Conservation (phyloP, 2,888 invertebrate species). For the Sinohyriopsis cumingii region DNA sequence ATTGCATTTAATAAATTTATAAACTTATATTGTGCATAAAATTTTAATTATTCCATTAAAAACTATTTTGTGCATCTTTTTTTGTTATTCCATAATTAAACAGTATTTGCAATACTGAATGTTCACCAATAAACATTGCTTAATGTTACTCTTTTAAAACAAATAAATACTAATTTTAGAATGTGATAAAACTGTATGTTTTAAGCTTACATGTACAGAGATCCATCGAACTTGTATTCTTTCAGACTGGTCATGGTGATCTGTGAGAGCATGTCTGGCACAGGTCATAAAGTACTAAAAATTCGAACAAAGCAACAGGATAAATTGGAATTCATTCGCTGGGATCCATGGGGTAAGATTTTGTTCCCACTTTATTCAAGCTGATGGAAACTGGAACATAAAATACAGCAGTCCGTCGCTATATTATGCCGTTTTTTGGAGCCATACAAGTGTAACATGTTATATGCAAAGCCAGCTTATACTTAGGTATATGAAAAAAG, state of each 20-base stretch:
- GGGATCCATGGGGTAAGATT: conserved; percentile 43
- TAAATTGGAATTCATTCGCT: conserved; percentile 36
- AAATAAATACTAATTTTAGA: neutral
- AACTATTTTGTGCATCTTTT: too few relatives aligned
- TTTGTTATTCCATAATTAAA: too few relatives aligned
- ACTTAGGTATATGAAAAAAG: too few relatives aligned
- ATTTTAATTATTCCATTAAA: too few relatives aligned
- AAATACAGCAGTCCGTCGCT: too few relatives aligned
- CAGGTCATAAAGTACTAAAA: conserved; percentile 33
- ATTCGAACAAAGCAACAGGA: conserved; percentile 36
- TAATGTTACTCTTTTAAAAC: neutral
- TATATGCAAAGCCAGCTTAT: too few relatives aligned
- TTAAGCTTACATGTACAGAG: neutral
- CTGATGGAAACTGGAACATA: too few relatives aligned
- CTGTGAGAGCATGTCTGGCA: conserved; percentile 42
- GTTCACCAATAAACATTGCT: neutral
- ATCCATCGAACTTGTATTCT: conserved; percentile 1
- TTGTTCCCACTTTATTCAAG: neutral
- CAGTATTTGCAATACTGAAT: too few relatives aligned
- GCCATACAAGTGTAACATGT: too few relatives aligned
- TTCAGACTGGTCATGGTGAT: conserved; percentile 40
- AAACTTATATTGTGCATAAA: too few relatives aligned
- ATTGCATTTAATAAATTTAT: too few relatives aligned
- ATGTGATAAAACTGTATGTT: neutral
- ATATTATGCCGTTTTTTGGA: too few relatives aligned